These are phyloP conservation scores for Mactra quadrangularis DNA, from an alignment of 1,140 invertebrate species.

Conservation along the genomic window DNA sequence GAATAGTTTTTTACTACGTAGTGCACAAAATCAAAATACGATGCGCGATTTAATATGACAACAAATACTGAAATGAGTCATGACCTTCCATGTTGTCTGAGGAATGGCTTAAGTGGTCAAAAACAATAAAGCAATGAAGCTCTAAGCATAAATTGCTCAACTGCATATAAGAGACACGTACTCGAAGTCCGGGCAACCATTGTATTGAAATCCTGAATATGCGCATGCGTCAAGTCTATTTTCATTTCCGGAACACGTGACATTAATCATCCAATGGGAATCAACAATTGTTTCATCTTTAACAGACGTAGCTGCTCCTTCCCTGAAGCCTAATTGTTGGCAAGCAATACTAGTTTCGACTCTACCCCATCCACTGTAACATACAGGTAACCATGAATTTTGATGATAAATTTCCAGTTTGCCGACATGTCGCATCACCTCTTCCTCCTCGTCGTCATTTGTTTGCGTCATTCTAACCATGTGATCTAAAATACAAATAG, in stretches of 20 bases:
- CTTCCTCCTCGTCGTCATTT: slow-evolving; percentile 55
- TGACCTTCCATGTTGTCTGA: too few relatives aligned
- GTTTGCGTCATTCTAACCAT: slow-evolving; percentile 62
- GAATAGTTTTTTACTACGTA: too few relatives aligned
- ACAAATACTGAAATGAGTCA: too few relatives aligned
- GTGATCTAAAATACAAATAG: slow-evolving; percentile 61
- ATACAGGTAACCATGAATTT: slow-evolving; percentile 93
- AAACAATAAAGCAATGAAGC: background rate
- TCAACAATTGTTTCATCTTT: slow-evolving; percentile 19
- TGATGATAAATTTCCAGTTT: slow-evolving; percentile 95
- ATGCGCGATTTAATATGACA: too few relatives aligned
- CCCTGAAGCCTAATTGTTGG: slow-evolving; percentile 71
- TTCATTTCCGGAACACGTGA: slow-evolving; percentile 93
- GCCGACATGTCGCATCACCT: slow-evolving; percentile 85
- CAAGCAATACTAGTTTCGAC: slow-evolving; percentile 93
- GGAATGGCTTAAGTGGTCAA: too few relatives aligned
- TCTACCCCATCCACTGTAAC: slow-evolving; percentile 96
- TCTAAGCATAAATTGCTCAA: slow-evolving; percentile 10
- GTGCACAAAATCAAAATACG: too few relatives aligned
- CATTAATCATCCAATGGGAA: slow-evolving; percentile 94
- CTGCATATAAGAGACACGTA: slow-evolving; percentile 63
- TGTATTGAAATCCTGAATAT: slow-evolving; percentile 87
- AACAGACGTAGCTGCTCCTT: slow-evolving; percentile 50
- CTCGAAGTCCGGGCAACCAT: slow-evolving; percentile 50
- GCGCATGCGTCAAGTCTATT: slow-evolving; percentile 89